Percentiles rank a stretch among this genome's conserved stretches.
phyloP scores from a whole-genome alignment of 1,140 invertebrate species.

The Drosophila obscura region DNA sequence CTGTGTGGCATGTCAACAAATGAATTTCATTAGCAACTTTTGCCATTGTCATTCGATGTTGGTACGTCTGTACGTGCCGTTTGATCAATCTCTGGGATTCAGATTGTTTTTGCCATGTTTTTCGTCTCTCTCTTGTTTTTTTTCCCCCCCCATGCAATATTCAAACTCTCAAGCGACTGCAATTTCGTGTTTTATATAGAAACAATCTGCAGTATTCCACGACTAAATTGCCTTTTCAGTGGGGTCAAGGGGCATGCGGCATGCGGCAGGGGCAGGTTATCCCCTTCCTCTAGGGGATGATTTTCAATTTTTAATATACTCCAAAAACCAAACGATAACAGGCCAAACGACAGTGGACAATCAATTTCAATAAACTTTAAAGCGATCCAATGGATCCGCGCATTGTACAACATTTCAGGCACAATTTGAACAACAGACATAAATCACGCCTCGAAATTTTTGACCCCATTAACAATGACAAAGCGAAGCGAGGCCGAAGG shows the following conservation, averaged over 20 bases:
- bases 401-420: conserved; percentile 2
- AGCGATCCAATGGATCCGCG: background rate
- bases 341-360: conserved; percentile 15
- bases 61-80: conserved; percentile 28
- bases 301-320: conserved; percentile 14
- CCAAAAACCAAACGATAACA: no score
- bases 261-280: background rate
- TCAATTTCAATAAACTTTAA: conserved; percentile 51
- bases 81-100: conserved; percentile 25
- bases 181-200: conserved; percentile 21
- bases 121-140: no score
- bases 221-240: conserved; percentile 34
- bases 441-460: conserved; percentile 43
- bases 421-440: conserved; percentile 23
- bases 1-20: conserved; percentile 28
- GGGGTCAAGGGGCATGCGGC: background rate
- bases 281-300: no score
- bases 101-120: conserved; percentile 3
- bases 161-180: conserved; percentile 28
- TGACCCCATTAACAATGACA: conserved; percentile 57
- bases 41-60: conserved; percentile 2
- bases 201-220: conserved; percentile 21
- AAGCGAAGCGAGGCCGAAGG: conserved; percentile 16
- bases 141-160: no score
- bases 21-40: conserved; percentile 40